phyloP scores from a whole-genome alignment of 2,113 vertebrate genomes.

The Ammodytes dubius region DNA sequence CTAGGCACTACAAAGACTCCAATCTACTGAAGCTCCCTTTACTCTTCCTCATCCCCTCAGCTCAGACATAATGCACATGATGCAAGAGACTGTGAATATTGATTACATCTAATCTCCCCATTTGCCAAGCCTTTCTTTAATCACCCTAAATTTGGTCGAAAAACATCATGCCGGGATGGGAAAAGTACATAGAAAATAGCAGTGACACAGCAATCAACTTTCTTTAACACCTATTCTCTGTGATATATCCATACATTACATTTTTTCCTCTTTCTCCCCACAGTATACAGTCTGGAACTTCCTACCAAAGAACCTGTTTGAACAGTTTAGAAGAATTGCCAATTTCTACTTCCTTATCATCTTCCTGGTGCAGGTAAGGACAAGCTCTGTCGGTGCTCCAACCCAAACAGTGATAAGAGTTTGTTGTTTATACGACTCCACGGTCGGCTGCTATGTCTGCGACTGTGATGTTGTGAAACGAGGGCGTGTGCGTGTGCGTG shows the following conservation, averaged over 20 bases:
- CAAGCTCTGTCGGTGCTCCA: background rate
- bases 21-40: slow-evolving; percentile 58
- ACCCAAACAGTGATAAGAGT: slow-evolving; percentile 4
- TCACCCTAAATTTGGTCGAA: slow-evolving; percentile 9
- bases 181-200: background rate
- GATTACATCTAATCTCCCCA: slow-evolving; percentile 56
- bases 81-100: slow-evolving; percentile 43
- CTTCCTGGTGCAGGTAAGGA: slow-evolving; percentile 97
- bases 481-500: accelerated
- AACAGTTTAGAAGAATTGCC: slow-evolving; percentile 99
- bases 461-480: background rate
- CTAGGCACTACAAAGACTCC: slow-evolving; percentile 35
- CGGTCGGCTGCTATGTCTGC: background rate
- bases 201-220: background rate
- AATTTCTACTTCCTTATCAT: slow-evolving; percentile 99
- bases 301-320: slow-evolving; percentile 98
- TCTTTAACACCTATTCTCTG: background rate
- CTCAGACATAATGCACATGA: slow-evolving; percentile 38
- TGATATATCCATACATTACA: slow-evolving; percentile 1
- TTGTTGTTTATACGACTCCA: background rate
- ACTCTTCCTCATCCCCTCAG: slow-evolving; percentile 11
- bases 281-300: slow-evolving; percentile 99
- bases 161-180: slow-evolving; percentile 15
- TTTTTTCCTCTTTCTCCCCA: slow-evolving; percentile 10
- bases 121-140: slow-evolving; percentile 47